Base-by-base conservation (phyloP, 2,888 invertebrate species). In the Xestoiulus laeticollis region DNA sequence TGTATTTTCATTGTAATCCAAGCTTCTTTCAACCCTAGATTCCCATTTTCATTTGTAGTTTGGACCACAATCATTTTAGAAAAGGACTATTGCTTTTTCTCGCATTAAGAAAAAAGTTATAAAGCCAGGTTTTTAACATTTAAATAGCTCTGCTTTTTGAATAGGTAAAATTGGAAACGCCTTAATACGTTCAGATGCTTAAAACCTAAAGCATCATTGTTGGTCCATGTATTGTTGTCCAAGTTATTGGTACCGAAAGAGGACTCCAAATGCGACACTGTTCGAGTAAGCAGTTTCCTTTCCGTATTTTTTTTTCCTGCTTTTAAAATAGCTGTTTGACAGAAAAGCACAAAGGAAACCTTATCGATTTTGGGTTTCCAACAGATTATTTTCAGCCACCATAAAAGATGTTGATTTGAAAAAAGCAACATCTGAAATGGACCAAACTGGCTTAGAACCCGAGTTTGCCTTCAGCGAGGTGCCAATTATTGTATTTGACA, bases 311-410 rank as follows among this genome's bases (percentile, higher is more conserved):
- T 68, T 78, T 32, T 14, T 16, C 78, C 78, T 26, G 78, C 78
- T 78, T 48, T 68, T 78, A 78, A 78, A 30, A 78, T 78, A 78
- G 78, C 78, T 78, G 78, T 78, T 78, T 78, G 78, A 78, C 78
- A 78, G 78, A 78, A 78, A 12, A 4, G 78, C 78, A 78, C 78
- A 78, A 78, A 78, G 78, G 30, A 78, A 78, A 78, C 78, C 26
- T 78, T 78, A 78, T 78, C 78, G 78, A 78, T 78, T 78, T 78
- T 30, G 78, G 78, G 78, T 78, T 78, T 78, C 78, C 78, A 78
- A 30, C 78, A 78, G 78, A 78, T 78, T 78, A 78, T 78, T 78
- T 78, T 78, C 78, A 30, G 14, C 30, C 78, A 30, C 78, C 78
- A 78, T 30, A 78, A 78, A 78, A 78, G 78, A 78, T 78, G 78